Conservation (phyloP, 2,888 invertebrate genomes). For the Lampropteryx suffumata region DNA sequence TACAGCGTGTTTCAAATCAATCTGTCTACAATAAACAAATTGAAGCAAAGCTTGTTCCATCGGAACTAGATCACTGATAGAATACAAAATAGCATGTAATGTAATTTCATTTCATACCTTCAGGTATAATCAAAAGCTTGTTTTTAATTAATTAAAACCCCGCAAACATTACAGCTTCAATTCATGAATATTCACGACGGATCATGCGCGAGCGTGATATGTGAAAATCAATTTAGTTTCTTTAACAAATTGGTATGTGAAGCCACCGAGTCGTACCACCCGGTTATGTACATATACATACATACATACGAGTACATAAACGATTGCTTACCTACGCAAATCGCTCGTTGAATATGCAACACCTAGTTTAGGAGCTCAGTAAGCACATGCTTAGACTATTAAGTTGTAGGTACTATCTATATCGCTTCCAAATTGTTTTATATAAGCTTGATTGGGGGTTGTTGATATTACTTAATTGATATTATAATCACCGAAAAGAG, state of each 20-base stretch:
- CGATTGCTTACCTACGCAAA: conserved; percentile 81
- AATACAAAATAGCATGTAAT: too few relatives aligned
- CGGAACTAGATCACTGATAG: too few relatives aligned
- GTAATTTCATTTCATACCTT: not conserved
- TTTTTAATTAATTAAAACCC: conserved; percentile 23
- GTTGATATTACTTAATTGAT: not conserved
- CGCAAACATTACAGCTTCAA: conserved; percentile 17
- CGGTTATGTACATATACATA: conserved; percentile 64
- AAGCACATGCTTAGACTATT: conserved; percentile 79
- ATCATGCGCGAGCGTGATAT: conserved; percentile 14
- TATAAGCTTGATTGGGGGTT: not conserved
- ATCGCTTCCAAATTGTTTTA: conserved; percentile 50
- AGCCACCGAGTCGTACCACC: conserved; percentile 40
- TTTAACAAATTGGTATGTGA: conserved; percentile 42
- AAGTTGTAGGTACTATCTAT: conserved; percentile 63
- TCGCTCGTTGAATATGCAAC: conserved; percentile 81
- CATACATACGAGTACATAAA: too few relatives aligned
- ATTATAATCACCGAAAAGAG: too few relatives aligned
- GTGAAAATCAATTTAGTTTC: conserved; percentile 31
- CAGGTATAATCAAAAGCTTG: conserved; percentile 10
- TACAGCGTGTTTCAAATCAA: too few relatives aligned
- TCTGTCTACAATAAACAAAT: too few relatives aligned
- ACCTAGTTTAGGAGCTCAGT: conserved; percentile 77
- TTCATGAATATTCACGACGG: conserved; percentile 25
- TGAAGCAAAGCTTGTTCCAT: too few relatives aligned